Base-by-base conservation (phyloP, 2,113 vertebrate genomes). In the Tilapia sparmanii region DNA sequence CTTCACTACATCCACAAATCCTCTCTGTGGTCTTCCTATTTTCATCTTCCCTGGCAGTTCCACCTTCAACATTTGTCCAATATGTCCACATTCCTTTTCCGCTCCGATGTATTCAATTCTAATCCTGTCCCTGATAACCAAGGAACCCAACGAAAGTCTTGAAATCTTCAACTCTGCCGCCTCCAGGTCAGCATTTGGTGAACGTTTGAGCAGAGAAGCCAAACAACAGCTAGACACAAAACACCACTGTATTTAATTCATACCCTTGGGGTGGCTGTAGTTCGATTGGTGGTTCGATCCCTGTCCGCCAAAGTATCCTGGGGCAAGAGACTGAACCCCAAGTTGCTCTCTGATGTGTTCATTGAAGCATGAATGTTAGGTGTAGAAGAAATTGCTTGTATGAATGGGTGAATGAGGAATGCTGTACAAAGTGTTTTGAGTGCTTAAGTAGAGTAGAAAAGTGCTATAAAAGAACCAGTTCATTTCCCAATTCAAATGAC, bases 161-260 rank as follows among this genome's bases (percentile, higher is more conserved):
- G 22, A 47, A 29, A 12, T 31, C 42, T 76, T 76, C 4, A 76
- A 50, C 24, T 31, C 71, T 76, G 24, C 24, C 1, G 6, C 42
- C 71, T 76, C 24, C 24, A 47, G 71, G 15, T 31, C 42, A 76
- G 3, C 42, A 19, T 89, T 73, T 89, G 83, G 85, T 79, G 22
- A 85, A 83, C 66, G 61, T 82, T 80, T 83, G 24, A 81, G 42
- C 45, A 57, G 16, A 88, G 38, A 68, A 61, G 80, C 68, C 13
- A 90, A 90, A 91, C 31, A 16, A 90, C 19, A 63, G 52, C 73
- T 55, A 18, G 31, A 86, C 45, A 85, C n/a, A 68, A 90, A 91
- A 85, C 81, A 31, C 40, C 45, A 86, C 38, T 57, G 71, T 82
- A 66, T 88, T 71, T 47, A 54, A 93, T 90, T 92, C 78, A 88